Evolutionary conservation across 1,140 invertebrate species (phyloP).

Genomic region (Myzus persicae): DNA sequence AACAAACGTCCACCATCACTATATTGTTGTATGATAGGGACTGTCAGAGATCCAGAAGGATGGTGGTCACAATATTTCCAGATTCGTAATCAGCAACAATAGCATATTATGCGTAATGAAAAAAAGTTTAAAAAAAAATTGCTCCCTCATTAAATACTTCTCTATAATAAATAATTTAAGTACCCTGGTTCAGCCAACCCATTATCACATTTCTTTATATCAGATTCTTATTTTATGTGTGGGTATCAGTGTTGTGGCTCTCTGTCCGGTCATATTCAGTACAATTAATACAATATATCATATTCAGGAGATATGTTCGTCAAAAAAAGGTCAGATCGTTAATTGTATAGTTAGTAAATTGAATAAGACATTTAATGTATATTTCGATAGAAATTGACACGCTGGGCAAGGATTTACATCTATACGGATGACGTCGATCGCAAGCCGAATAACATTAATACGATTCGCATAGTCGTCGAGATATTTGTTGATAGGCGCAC

Average conservation of each 20-base stretch:
- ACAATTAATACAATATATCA: background rate
- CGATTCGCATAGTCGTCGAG: background rate
- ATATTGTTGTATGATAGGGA: too few relatives aligned
- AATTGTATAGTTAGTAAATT: too few relatives aligned
- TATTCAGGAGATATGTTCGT: background rate
- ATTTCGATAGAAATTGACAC: background rate
- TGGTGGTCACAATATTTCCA: too few relatives aligned
- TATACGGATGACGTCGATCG: too few relatives aligned
- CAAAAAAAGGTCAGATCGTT: background rate
- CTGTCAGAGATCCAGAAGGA: too few relatives aligned
- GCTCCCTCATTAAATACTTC: background rate
- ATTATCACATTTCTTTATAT: background rate
- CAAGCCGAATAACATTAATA: background rate
- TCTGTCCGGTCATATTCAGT: background rate
- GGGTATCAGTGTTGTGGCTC: too few relatives aligned
- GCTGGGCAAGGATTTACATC: background rate
- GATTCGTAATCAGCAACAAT: too few relatives aligned
- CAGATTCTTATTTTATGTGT: background rate
- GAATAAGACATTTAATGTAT: too few relatives aligned
- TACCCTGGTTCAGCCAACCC: background rate
- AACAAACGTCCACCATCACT: background rate
- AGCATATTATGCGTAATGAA: background rate
- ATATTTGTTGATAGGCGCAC: background rate
- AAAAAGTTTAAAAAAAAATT: background rate
- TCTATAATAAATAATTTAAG: background rate